A percentile compares a stretch with the other conserved stretches of the same genome.
phyloP scores from a whole-genome alignment of 2,888 invertebrate genomes.

The Heterodera filipjevi region DNA sequence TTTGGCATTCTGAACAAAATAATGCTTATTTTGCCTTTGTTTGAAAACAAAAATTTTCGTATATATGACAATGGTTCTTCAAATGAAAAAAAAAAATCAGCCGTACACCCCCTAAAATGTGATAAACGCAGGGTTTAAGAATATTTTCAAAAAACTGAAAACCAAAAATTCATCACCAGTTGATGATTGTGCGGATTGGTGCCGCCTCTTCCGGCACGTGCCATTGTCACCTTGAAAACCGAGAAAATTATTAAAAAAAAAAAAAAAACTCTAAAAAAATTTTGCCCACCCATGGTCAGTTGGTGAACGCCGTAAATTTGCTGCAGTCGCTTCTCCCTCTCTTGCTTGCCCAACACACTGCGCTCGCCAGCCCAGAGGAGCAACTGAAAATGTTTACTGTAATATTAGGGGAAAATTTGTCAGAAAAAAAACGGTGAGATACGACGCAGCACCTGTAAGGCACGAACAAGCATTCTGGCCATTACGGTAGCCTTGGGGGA shows the following conservation, averaged over 20 bases:
- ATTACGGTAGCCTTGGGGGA: conserved; percentile 37
- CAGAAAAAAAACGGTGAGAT: no score
- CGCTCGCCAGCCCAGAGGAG: conserved; percentile 47
- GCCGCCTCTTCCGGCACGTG: background rate
- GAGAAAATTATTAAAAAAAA: background rate
- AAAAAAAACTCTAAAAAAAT: background rate
- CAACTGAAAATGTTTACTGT: no score
- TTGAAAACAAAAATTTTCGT: no score
- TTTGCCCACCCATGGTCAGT: background rate
- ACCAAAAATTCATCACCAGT: background rate
- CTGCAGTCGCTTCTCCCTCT: conserved; percentile 19
- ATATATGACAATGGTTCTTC: no score
- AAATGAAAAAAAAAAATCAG: no score
- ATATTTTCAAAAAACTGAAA: background rate
- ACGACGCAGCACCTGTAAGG: conserved; percentile 29
- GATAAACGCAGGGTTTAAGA: no score
- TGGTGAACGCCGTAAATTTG: conserved; percentile 14
- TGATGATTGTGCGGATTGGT: background rate
- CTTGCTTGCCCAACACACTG: conserved; percentile 23
- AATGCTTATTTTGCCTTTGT: no score
- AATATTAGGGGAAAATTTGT: no score
- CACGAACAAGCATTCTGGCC: conserved; percentile 47
- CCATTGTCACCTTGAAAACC: background rate
- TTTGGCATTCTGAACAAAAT: no score
- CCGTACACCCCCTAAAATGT: background rate